Conservation (phyloP, 2,797 vertebrate genomes). For the Acanthornis magna region DNA sequence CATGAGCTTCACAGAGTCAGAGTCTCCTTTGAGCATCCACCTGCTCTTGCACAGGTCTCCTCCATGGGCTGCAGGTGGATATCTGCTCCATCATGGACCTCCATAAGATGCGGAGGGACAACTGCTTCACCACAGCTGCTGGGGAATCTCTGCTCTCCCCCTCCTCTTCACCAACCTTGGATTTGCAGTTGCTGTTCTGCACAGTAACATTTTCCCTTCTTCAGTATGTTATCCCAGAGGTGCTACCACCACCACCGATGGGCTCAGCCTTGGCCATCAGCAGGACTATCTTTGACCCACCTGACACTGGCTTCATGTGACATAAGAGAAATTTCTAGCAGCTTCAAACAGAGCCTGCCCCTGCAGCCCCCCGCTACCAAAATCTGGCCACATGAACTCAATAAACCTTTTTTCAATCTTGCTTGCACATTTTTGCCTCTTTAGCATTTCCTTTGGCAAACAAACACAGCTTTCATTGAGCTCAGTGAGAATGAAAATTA, state of each 20-base stretch:
- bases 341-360: not conserved
- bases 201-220: not conserved
- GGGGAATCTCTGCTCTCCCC: not conserved
- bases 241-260: not conserved
- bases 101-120: not conserved
- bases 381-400: not conserved
- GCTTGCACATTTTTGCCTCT: slow-evolving; percentile 11
- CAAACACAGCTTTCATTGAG: slow-evolving; percentile 21
- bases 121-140: not conserved
- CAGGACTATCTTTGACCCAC: fast-evolving
- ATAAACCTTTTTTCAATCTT: not conserved
- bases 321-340: not conserved
- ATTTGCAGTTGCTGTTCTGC: not conserved
- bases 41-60: not conserved
- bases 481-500: slow-evolving; percentile 28
- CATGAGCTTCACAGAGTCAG: not conserved
- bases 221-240: not conserved
- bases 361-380: not conserved
- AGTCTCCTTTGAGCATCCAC: fast-evolving
- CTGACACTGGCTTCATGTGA: not conserved
- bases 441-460: slow-evolving; percentile 32
- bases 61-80: not conserved
- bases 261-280: not conserved
- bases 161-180: not conserved
- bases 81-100: not conserved